Evolutionary conservation across 1,140 invertebrate species (phyloP), one percentile per base, ranked within the genome.

Genomic region (Sarcophaga bullata): DNA sequence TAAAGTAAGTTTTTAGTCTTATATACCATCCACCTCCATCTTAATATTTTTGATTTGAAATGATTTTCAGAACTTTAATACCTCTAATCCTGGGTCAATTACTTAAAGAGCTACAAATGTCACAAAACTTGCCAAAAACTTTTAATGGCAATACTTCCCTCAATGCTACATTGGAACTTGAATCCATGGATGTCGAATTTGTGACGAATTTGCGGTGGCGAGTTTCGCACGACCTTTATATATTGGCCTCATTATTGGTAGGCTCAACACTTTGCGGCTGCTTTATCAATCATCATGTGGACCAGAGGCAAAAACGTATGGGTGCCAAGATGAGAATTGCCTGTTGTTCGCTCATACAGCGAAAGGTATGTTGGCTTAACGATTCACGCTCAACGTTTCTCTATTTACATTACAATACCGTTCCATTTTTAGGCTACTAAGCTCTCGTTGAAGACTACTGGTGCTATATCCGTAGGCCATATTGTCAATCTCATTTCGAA

Each of bases 401-500:
- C 13, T 52, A 6, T 52, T 52, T 52, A 6, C 13, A 10, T 52
- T 52, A 52, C 8, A 52, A 52, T 68, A 68, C 17, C 4, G n/a
- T 49, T 49, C 50, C 37, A 47, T 5, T 48, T 62, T 13, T 52
- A 94, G 90, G 91, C 93, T 5, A 86, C 94, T n/a, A 90, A 90
- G 72, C 86, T 94, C 8, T 94, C 93, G 83, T 91, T 91, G 80
- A 92, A 92, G 0, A 93, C 95, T 0, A 85, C 96, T 17, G 93
- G 93, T 2, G 92, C 95, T 85, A 95, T 95, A 3, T 94, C 95
- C 15, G 92, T 94, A 6, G 96, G 96, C 2, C 95, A 96, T 91
- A 93, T 97, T 82, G 95, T 97, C 3, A 97, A 97, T 91, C 89
- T 97, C 6, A 91, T 97, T 72, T 95, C 95, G 3, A 97, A 96